These are phyloP conservation scores for Benitochromis conjunctus DNA, from an alignment of 2,113 vertebrate species.

Conservation along the genomic window DNA sequence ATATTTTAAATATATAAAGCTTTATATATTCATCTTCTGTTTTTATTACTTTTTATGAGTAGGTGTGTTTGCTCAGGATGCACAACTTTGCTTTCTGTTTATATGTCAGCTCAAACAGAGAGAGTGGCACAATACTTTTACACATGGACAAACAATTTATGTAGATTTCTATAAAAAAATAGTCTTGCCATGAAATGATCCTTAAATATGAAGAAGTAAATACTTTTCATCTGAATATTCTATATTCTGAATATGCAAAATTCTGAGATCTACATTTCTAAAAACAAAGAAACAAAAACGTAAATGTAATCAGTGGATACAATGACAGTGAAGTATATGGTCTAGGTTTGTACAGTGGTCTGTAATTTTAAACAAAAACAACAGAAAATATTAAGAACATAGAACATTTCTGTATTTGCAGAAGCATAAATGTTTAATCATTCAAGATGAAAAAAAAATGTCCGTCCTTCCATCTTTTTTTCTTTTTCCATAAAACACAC, in stretches of 20 bases:
- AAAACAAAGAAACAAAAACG: background rate
- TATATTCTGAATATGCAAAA: background rate
- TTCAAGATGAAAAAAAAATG: background rate
- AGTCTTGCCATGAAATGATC: background rate
- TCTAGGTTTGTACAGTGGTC: background rate
- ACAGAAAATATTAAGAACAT: background rate
- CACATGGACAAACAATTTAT: background rate
- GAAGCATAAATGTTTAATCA: background rate
- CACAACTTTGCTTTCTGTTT: background rate
- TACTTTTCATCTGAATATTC: background rate
- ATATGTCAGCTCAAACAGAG: slow-evolving; percentile 1
- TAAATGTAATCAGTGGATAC: background rate
- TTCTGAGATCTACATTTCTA: background rate
- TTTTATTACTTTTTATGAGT: background rate
- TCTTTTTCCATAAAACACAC: background rate
- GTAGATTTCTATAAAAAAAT: background rate
- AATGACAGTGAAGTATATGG: background rate
- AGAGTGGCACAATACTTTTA: background rate
- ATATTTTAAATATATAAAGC: background rate
- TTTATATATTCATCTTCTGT: background rate
- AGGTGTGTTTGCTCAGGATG: background rate
- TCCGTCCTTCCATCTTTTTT: background rate
- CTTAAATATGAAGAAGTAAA: background rate
- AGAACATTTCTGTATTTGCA: background rate
- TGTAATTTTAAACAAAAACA: background rate